Base-by-base conservation (phyloP, 2,113 vertebrate species). In the Tinamus guttatus region DNA sequence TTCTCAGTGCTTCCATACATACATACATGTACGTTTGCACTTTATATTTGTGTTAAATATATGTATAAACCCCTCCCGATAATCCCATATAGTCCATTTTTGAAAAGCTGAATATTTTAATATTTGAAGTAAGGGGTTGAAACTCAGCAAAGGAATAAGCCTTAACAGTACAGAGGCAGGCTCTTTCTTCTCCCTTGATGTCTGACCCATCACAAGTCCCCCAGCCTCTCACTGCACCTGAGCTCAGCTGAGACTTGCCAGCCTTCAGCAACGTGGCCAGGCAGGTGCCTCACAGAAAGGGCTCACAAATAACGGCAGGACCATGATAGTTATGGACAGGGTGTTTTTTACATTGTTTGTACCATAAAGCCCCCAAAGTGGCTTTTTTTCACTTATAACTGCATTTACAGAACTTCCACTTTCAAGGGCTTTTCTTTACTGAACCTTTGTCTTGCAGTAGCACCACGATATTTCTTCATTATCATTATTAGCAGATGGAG, bases 401-500 rank as follows among this genome's bases (percentile, higher is more conserved):
- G 38, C 60, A n/a, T 43, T 56, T n/a, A 34, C 22, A 85, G 63
- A 30, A 36, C 40, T 81, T 73, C 19, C 17, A 60, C 0, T 51
- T 69, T 86, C 69, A 89, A 88, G 81, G 58, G 58, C 49, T 91
- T 81, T 65, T 89, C 89, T 70, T 81, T 8, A 15, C 83, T 40
- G 62, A 92, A 38, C 34, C 20, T 80, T 70, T 56, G 36, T 64
- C 63, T 81, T 59, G 49, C n/a, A 32, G 79, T 95, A 6, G 0
- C n/a, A 20, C 58, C 62, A 8, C 21, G 11, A 54, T 54, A 30
- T 59, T 71, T 92, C 74, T 91, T 89, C 49, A 77, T 93, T 89
- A 89, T 87, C 75, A 32, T 89, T 92, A 77, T 62, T n/a, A 83
- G 63, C 93, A 95, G 93, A 85, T 85, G 89, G 87, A 91, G 45